Evolutionary conservation across 2,113 vertebrate species (phyloP), one percentile per base, ranked within the genome.

Genomic region (Solea senegalensis): DNA sequence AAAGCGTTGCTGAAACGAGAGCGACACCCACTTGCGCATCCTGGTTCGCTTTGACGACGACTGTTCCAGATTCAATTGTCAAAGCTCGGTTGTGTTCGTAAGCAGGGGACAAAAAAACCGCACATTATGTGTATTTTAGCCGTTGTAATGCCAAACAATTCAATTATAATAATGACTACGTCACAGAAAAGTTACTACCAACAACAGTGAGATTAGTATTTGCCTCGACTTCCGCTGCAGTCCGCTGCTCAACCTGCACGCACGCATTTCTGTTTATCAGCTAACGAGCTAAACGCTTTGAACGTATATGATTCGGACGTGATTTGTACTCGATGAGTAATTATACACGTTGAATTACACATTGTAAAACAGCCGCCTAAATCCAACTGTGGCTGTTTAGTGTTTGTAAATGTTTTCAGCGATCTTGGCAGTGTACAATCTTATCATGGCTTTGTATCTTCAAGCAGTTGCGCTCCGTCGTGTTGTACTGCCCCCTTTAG

Each of bases 401-500:
- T 10, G 2, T 11, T 11, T 0, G 53, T 9, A 10, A 41, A 28
- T 34, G 5, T 15, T 3, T 27, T 4, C 0, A 1, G 8, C 5
- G 45, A 3, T 11, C 4, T 11, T 0, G 5, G 21, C 0, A 9
- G 69, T 3, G 3, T 2, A 60, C 0, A 1, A 57, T 84, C 79
- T 80, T 76, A 39, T 27, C 8, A 4, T 5, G 27, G 44, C 9
- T 11, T 46, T 14, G 4, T 12, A 48, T 48, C 44, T 46, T 46
- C 4, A 14, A 48, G 45, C 9, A 12, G 45, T 48, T 11, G 4
- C 1, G 15, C 7, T n/a, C 49, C 12, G 49, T 16, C 14, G 15
- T n/a, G 4, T 15, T 50, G 3, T 46, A n/a, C 0, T 58, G 76
- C 83, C 80, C 7, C 64, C 74, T n/a, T 15, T 53, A 39, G 90